A percentile compares a stretch with the other conserved stretches of the same genome.
These are phyloP conservation scores for Venusia cambrica DNA, from an alignment of 2,888 invertebrate genomes.

Conservation along the genomic window DNA sequence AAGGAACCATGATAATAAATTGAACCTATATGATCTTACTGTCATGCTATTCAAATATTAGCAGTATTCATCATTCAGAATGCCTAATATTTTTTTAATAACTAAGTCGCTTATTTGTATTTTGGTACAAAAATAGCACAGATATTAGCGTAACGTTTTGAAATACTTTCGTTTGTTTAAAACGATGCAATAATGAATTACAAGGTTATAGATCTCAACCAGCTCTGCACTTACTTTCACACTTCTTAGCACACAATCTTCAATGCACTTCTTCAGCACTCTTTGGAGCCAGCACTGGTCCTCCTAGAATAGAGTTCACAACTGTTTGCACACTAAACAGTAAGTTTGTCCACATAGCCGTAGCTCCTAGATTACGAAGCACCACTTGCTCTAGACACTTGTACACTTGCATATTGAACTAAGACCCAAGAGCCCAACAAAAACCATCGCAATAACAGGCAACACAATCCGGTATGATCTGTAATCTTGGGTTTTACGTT, in stretches of 20 bases:
- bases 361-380: slow-evolving; percentile 62
- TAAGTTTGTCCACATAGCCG: slow-evolving; percentile 65
- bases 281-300: slow-evolving; percentile 57
- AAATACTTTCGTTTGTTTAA: too few species aligned
- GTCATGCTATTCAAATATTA: too few species aligned
- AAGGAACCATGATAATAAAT: too few species aligned
- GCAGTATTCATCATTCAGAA: too few species aligned
- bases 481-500: slow-evolving; percentile 45
- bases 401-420: slow-evolving; percentile 60
- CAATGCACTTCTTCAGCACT: slow-evolving; percentile 70
- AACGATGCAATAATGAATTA: too few species aligned
- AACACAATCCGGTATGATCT: slow-evolving; percentile 33
- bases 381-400: slow-evolving; percentile 62
- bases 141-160: too few species aligned
- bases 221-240: slow-evolving; percentile 70
- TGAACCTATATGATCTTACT: too few species aligned
- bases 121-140: too few species aligned
- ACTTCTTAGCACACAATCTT: slow-evolving; percentile 74
- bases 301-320: slow-evolving; percentile 70
- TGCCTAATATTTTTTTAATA: too few species aligned
- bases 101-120: too few species aligned
- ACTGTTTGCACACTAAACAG: slow-evolving; percentile 65
- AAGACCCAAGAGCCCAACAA: slow-evolving; percentile 57
- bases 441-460: slow-evolving; percentile 28
- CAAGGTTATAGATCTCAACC: slow-evolving; percentile 67